These are phyloP conservation scores for Patella ulyssiponensis DNA, from an alignment of 2,888 invertebrate species.

Conservation along the genomic window DNA sequence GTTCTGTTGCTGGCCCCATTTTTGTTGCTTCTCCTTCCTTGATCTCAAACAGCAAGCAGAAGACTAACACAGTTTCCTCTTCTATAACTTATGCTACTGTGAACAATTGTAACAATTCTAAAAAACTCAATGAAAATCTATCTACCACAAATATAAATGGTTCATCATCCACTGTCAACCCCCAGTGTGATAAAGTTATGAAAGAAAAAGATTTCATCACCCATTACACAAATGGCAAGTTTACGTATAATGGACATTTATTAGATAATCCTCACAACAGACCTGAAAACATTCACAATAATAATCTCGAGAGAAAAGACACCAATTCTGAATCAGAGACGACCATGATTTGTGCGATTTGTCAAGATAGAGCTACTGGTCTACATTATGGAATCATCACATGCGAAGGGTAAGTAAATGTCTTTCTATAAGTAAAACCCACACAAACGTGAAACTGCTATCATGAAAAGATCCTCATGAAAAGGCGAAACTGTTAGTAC, in stretches of 20 bases:
- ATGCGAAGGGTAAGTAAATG: conserved; percentile 87
- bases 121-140: neutral
- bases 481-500: no score
- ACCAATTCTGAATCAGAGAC: conserved; percentile 81
- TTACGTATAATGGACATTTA: conserved; percentile 57
- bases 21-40: neutral
- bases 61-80: neutral
- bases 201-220: conserved; percentile 53
- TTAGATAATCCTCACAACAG: conserved; percentile 37
- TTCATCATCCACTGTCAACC: conserved; percentile 14
- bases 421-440: no score
- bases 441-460: no score
- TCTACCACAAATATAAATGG: neutral
- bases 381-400: conserved; percentile 99
- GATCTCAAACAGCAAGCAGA: neutral
- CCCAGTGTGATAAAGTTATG: conserved; percentile 36
- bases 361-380: conserved; percentile 97
- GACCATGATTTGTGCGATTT: conserved; percentile 77
- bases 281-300: conserved; percentile 6
- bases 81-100: neutral
- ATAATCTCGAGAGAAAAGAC: conserved; percentile 21
- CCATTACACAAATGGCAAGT: conserved; percentile 59
- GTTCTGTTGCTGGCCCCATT: neutral
- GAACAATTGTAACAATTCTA: neutral
- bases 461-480: no score